phyloP scores from a whole-genome alignment of 2,113 vertebrate species.

The Actenoides lindsayi region DNA sequence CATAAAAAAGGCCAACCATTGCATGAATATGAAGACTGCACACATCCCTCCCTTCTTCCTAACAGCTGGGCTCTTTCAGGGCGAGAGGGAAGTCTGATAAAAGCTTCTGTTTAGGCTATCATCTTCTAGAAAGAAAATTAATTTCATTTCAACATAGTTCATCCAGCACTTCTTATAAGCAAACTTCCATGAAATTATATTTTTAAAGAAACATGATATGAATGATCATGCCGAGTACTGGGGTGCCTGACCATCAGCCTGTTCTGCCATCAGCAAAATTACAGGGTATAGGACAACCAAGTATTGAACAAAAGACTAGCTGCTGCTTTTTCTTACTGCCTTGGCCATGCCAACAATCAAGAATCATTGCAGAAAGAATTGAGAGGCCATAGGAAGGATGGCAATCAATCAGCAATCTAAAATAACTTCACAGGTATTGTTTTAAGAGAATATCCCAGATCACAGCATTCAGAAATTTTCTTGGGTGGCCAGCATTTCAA shows the following conservation, averaged over 20 bases:
- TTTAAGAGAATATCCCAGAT: background rate
- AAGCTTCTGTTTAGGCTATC: background rate
- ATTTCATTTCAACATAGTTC: background rate
- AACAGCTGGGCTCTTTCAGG: background rate
- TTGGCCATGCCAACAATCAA: background rate
- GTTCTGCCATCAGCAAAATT: background rate
- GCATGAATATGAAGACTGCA: background rate
- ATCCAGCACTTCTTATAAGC: background rate
- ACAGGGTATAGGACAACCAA: background rate
- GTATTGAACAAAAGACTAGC: background rate
- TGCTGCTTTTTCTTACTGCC: background rate
- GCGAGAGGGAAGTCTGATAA: background rate
- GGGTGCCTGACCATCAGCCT: background rate
- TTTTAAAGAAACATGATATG: background rate
- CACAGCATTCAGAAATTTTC: background rate
- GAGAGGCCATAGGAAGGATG: background rate
- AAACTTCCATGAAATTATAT: background rate
- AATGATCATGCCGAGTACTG: accelerated
- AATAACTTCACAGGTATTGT: background rate
- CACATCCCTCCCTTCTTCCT: background rate
- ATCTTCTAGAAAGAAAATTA: background rate
- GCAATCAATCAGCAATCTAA: background rate
- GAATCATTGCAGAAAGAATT: background rate
- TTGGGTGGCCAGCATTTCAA: background rate
- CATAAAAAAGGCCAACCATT: background rate